Evolutionary conservation across 1,140 invertebrate genomes (phyloP).

Genomic region (Heliconius congener): DNA sequence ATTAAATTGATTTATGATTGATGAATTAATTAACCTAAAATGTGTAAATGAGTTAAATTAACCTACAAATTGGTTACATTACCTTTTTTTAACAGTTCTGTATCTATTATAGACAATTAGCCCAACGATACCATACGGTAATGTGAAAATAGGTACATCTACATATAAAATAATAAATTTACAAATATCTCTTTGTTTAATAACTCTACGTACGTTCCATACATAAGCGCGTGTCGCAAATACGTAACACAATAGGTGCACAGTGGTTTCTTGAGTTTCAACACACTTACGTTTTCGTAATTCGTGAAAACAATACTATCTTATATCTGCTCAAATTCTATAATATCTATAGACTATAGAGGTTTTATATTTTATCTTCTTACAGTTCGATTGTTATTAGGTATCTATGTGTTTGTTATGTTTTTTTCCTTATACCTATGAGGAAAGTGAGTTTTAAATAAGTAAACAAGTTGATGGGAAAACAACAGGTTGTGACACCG

Average conservation of each 20-base stretch:
- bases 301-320: slow-evolving; percentile 45
- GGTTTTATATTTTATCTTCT: background rate
- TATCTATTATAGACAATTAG: too few species aligned
- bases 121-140: too few species aligned
- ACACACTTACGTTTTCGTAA: slow-evolving; percentile 50
- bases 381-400: background rate
- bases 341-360: background rate
- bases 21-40: background rate
- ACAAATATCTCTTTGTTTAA: slow-evolving; percentile 26
- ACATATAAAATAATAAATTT: background rate
- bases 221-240: slow-evolving; percentile 49
- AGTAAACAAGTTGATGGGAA: slow-evolving; percentile 62
- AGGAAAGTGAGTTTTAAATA: slow-evolving; percentile 6
- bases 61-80: background rate
- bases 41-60: background rate
- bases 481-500: slow-evolving; percentile 59
- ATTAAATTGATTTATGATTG: background rate
- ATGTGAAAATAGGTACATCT: background rate
- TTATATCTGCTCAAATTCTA: slow-evolving; percentile 25
- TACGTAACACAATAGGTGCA: slow-evolving; percentile 48
- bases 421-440: background rate
- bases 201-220: slow-evolving; percentile 36
- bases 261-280: slow-evolving; percentile 46
- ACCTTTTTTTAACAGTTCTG: background rate
- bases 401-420: background rate